Percentiles rank a stretch among this genome's conserved stretches.
phyloP scores from a whole-genome alignment of 2,113 vertebrate genomes.

The Glaucomys volans region DNA sequence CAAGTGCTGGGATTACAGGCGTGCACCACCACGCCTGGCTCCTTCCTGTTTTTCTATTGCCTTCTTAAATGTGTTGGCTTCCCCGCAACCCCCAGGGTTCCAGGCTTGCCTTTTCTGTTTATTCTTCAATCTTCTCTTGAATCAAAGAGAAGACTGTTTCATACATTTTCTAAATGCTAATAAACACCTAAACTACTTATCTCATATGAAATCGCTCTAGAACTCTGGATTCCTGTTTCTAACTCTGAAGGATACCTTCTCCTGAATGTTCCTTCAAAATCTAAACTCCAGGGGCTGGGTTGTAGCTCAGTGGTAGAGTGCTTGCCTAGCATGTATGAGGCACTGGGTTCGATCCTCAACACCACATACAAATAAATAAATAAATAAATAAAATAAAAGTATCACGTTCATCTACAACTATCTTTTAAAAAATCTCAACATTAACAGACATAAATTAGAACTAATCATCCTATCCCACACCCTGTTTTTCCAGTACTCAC shows the following conservation, averaged over 20 bases:
- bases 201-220: neutral
- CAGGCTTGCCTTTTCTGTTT: neutral
- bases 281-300: neutral
- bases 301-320: too few relatives aligned
- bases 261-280: neutral
- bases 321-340: too few relatives aligned
- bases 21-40: too few relatives aligned
- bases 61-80: neutral
- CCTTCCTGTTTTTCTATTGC: neutral
- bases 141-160: conserved; percentile 50
- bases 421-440: neutral
- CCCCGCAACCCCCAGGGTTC: neutral
- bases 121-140: conserved; percentile 47
- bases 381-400: too few relatives aligned
- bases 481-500: neutral
- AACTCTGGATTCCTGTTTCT: conserved; percentile 52
- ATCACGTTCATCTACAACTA: too few relatives aligned
- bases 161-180: conserved; percentile 11
- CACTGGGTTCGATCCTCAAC: too few relatives aligned
- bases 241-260: conserved; percentile 35
- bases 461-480: neutral
- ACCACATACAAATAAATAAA: too few relatives aligned
- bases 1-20: too few relatives aligned
- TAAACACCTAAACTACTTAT: conserved; percentile 33
- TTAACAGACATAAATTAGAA: neutral